Evolutionary conservation across 2,888 invertebrate genomes (phyloP).

Genomic region (Trichogramma evanescens): DNA sequence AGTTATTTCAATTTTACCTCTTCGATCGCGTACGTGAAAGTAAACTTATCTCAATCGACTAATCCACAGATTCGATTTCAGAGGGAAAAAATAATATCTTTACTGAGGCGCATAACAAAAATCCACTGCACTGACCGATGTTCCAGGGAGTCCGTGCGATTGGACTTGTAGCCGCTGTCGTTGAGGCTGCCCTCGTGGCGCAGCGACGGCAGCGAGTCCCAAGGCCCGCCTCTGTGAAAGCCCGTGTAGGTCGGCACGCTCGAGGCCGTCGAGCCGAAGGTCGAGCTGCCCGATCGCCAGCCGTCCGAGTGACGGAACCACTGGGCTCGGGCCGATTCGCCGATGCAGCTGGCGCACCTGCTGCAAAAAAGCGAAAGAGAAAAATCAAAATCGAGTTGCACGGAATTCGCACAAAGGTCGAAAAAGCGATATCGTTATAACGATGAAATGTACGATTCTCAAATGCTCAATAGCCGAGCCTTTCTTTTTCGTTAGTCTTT

Average conservation of each 20-base stretch:
- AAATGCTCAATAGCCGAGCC: too few relatives aligned
- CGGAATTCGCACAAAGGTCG: too few relatives aligned
- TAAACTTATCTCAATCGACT: too few relatives aligned
- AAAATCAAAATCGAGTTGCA: neutral
- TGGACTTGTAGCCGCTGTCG: conserved; percentile 81
- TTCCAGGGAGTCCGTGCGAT: conserved; percentile 78
- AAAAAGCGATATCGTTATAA: too few relatives aligned
- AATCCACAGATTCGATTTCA: too few relatives aligned
- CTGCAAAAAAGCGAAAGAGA: conserved; percentile 17
- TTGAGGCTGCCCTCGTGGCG: conserved; percentile 80
- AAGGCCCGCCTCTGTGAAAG: conserved; percentile 70
- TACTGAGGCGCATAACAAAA: neutral
- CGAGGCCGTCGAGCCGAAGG: conserved; percentile 56
- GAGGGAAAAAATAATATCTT: too few relatives aligned
- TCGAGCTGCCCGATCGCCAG: conserved; percentile 72
- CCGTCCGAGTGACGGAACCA: conserved; percentile 88
- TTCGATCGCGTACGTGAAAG: too few relatives aligned
- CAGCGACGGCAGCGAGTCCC: conserved; percentile 81
- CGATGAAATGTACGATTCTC: too few relatives aligned
- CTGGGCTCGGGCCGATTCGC: conserved; percentile 81
- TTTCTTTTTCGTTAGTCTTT: too few relatives aligned
- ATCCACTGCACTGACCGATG: conserved; percentile 59
- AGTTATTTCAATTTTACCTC: too few relatives aligned
- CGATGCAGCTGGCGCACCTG: conserved; percentile 78
- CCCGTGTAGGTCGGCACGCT: conserved; percentile 41